Evolutionary conservation across 1,140 invertebrate species (phyloP).

Genomic region (Pachypeltis micranthus): DNA sequence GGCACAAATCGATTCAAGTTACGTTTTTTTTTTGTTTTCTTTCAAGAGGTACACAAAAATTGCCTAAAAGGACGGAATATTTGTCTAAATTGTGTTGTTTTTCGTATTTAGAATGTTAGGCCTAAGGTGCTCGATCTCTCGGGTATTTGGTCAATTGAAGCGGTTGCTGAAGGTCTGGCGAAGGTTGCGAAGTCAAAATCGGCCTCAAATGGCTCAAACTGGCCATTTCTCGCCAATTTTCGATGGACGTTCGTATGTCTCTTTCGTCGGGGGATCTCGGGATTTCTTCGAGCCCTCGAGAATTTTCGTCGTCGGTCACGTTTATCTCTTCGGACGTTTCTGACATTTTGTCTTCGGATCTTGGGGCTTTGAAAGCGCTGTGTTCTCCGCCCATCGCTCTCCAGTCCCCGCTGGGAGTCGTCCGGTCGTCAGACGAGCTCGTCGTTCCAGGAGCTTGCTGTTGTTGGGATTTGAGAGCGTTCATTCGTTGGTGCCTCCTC

Average conservation of each 20-base stretch:
- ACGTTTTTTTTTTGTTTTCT: too few relatives aligned
- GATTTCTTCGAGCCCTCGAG: constrained; percentile 3
- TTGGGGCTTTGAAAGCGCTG: constrained; percentile 66
- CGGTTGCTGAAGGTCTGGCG: constrained; percentile 19
- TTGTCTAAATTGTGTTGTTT: neutral
- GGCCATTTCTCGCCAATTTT: constrained; percentile 26
- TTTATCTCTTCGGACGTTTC: constrained; percentile 31
- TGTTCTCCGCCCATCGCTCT: constrained; percentile 67
- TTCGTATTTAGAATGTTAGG: neutral
- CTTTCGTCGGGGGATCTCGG: constrained; percentile 6
- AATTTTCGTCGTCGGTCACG: constrained; percentile 30
- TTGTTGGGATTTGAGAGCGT: constrained; percentile 59
- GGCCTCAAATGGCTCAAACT: constrained; percentile 15
- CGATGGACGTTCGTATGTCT: constrained; percentile 23
- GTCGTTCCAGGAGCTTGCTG: constrained; percentile 39
- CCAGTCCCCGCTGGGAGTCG: constrained; percentile 29
- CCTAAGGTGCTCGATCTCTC: constrained; percentile 18
- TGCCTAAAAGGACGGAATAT: too few relatives aligned
- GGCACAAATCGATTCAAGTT: too few relatives aligned
- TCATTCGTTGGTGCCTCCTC: constrained; percentile 90
- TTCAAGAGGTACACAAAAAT: too few relatives aligned
- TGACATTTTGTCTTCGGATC: constrained; percentile 20
- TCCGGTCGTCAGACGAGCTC: constrained; percentile 37
- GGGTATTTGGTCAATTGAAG: constrained; percentile 28
- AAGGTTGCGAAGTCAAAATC: too few relatives aligned